Conservation (phyloP, 2,797 vertebrate genomes). For the Bovichtus diacanthus region DNA sequence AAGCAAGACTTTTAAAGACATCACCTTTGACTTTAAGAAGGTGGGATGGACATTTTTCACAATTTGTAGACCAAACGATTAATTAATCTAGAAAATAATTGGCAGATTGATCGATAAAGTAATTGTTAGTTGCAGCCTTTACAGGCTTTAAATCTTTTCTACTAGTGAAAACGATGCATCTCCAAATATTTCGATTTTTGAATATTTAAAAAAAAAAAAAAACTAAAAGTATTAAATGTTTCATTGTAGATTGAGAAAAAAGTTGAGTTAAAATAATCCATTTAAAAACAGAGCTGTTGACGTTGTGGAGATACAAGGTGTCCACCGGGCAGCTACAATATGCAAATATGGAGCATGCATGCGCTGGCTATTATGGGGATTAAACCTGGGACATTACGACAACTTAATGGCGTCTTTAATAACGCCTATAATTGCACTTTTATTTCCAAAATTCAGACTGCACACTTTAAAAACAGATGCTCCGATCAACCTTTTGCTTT, state of each 20-base stretch:
- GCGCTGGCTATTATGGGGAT: background rate
- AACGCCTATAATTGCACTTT: background rate
- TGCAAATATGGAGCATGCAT: background rate
- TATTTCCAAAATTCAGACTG: background rate
- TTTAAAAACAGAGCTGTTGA: background rate
- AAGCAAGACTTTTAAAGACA: no score
- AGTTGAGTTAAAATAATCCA: no score
- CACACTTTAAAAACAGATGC: background rate
- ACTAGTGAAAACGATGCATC: background rate
- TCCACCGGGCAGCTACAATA: background rate
- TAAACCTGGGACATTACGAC: background rate
- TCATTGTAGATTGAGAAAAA: background rate
- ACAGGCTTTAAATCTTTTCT: no score
- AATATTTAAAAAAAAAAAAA: background rate
- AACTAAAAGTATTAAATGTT: background rate
- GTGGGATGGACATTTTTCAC: no score
- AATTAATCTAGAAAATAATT: no score
- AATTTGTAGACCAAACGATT: no score
- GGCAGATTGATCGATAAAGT: no score
- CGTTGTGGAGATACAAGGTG: background rate
- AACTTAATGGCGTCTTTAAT: background rate
- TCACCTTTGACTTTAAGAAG: no score
- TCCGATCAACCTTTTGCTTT: background rate
- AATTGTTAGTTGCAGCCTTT: no score
- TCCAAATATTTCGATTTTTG: background rate